These are phyloP conservation scores for Leptodactylus fuscus DNA, from an alignment of 2,113 vertebrate species.

Conservation along the genomic window DNA sequence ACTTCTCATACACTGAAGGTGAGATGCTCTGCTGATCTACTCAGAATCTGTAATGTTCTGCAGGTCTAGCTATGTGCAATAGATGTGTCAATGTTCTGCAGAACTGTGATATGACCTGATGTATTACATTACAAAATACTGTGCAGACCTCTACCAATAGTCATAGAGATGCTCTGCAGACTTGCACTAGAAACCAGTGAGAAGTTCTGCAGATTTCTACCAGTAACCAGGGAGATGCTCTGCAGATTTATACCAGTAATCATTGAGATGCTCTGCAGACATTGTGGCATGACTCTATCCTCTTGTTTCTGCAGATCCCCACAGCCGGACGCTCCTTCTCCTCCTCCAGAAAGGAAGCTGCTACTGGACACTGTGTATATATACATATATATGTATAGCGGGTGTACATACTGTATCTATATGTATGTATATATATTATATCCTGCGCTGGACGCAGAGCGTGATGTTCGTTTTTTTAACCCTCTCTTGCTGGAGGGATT, in stretches of 20 bases:
- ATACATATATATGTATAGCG: slow-evolving; percentile 34
- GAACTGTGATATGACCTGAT: too few species aligned
- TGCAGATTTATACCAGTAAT: neutral
- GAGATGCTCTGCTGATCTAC: slow-evolving; percentile 25
- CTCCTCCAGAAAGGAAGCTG: slow-evolving; percentile 22
- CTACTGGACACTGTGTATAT: slow-evolving; percentile 40
- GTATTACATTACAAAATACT: neutral
- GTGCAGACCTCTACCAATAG: neutral
- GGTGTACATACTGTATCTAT: slow-evolving; percentile 34
- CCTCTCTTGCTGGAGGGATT: neutral
- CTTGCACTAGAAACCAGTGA: neutral
- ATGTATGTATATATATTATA: slow-evolving; percentile 33
- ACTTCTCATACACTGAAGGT: slow-evolving; percentile 71
- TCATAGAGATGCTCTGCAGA: too few species aligned
- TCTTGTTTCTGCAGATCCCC: neutral
- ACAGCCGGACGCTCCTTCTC: neutral
- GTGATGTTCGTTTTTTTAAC: neutral
- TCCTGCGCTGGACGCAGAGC: slow-evolving; percentile 42
- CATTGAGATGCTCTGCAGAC: slow-evolving; percentile 4
- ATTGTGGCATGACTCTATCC: neutral
- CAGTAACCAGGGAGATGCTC: neutral
- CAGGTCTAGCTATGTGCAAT: too few species aligned
- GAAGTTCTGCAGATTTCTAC: neutral
- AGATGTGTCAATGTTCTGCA: too few species aligned
- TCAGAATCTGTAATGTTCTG: too few species aligned